Evolutionary conservation across 2,113 vertebrate genomes (phyloP).

Genomic region (Crotalus horridus): DNA sequence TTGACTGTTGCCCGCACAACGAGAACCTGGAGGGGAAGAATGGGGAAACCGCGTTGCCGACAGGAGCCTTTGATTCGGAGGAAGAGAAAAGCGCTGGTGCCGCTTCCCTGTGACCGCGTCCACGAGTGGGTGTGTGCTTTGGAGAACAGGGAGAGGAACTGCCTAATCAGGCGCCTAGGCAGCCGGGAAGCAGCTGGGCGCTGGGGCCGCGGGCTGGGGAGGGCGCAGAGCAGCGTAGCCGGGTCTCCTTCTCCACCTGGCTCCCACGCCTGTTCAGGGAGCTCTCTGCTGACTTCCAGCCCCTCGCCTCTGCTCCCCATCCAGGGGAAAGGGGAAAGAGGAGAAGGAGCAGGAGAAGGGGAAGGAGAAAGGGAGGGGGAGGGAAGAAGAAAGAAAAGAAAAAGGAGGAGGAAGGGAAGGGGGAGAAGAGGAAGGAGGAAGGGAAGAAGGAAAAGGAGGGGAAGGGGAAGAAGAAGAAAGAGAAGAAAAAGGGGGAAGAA

Average conservation of each 20-base stretch:
- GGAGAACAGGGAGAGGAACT: background rate
- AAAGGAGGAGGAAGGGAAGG: too few relatives aligned
- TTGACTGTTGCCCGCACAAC: slow-evolving; percentile 33
- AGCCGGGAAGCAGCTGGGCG: background rate
- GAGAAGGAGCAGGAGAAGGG: background rate
- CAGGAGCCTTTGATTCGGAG: slow-evolving; percentile 44
- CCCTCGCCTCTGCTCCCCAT: background rate
- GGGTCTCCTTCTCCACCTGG: slow-evolving; percentile 30
- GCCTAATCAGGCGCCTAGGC: background rate
- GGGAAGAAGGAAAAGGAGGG: fast-evolving
- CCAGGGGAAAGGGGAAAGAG: too few relatives aligned
- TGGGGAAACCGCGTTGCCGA: slow-evolving; percentile 39
- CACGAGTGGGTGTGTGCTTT: background rate
- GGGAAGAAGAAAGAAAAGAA: too few relatives aligned
- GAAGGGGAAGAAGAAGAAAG: fast-evolving
- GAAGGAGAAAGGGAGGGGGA: too few relatives aligned
- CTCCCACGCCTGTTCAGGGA: slow-evolving; percentile 48
- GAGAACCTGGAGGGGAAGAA: slow-evolving; percentile 13
- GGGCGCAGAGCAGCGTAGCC: slow-evolving; percentile 23
- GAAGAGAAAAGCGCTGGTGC: slow-evolving; percentile 35
- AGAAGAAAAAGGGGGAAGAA: fast-evolving
- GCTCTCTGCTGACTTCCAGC: slow-evolving; percentile 30
- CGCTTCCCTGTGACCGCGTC: slow-evolving; percentile 43
- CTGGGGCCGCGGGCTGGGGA: background rate
- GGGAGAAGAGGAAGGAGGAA: too few relatives aligned